Evolutionary conservation across 1,140 invertebrate species (phyloP), one percentile per base, ranked within the genome.

Genomic region (Halesus radiatus): DNA sequence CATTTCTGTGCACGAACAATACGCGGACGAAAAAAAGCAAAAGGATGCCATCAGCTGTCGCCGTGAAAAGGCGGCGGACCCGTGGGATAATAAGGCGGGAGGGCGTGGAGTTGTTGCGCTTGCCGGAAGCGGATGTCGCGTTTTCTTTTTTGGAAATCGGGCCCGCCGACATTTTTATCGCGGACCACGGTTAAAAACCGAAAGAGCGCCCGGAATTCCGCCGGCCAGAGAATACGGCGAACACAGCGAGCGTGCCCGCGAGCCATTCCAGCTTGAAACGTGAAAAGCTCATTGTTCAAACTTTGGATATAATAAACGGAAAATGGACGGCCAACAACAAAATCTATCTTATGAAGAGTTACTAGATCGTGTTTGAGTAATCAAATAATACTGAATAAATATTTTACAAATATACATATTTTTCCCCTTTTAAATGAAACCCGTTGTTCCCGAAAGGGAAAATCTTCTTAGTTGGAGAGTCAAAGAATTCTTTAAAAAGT

Each of bases 101-200:
- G 73, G 26, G 54, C 22, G 56, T 22, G 52, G 68, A 52, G 32
- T 52, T 52, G 32, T 72, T 50, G 18, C 72, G 72, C 23, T 54
- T 56, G 74, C 23, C 56, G 74, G 58, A 64, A 50, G 50, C 74
- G 56, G 58, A 52, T 52, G 32, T 23, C 20, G 18, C 20, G 37
- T 76, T 18, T 62, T 18, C 74, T 78, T 78, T 78, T 78, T 78
- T 66, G 22, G 20, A 78, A 68, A 70, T 45, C 37, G 45, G 56
- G 62, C 62, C 22, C 45, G 45, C 68, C 68, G 76, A 76, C 75
- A 76, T 37, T 76, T 78, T 78, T 78, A 78, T 78, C 76, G 76
- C 58, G 76, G 76, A 50, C 18, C 32, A 50, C 76, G 64, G 26
- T 56, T 22, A 78, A 68, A 78, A 78, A 78, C 68, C 60, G 64